Base-by-base conservation (phyloP, 92 coral and sea anemone species). In the Blastomussa wellsi region DNA sequence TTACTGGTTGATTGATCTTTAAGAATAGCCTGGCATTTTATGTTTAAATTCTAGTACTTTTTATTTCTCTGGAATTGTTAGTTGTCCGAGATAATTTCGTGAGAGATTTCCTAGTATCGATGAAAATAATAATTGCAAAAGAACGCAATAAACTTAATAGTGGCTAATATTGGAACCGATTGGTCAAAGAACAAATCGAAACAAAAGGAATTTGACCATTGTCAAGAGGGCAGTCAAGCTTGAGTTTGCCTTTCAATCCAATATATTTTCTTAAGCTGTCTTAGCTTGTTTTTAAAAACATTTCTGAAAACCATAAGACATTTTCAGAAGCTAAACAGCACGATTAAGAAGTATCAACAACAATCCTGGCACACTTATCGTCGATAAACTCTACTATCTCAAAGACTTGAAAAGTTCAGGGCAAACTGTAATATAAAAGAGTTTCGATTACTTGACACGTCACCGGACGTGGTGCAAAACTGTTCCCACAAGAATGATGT, bases 121-220 rank as follows among this genome's bases (percentile, higher is more conserved):
- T 28, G 37, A 64, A 74, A 76, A 71, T 42, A 16, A 83, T 72
- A 59, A 51, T 32, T 71, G 26, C 65, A 32, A 31, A 24, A 57
- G 80, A 83, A 41, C 22, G 74, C 87, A 83, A 83, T 74, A 83
- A 83, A 83, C 62, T 83, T 83, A 83, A 74, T 74, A 74, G 81
- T 74, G 9, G 39, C 32, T 26, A 81, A 83, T 83, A 83, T 83
- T 83, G 87, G 48, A 74, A 74, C 3, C 44, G 42, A 74, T 74
- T 74, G 74, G 42, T 16, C 44, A 44, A 24, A 9, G 48, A 44
- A 83, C 60, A 74, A 83, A 83, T 20, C 14, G 35, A 41, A 44
- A 83, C 60, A 74, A 83, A 83, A 31, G 15, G 35, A 41, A 51
- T 41, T 74, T 83, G 33, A 35, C 39, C 4, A 36, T 64, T 41